Evolutionary conservation across 2,797 vertebrate species (phyloP), one percentile per base, ranked within the genome.

Genomic region (Psittacula echo): DNA sequence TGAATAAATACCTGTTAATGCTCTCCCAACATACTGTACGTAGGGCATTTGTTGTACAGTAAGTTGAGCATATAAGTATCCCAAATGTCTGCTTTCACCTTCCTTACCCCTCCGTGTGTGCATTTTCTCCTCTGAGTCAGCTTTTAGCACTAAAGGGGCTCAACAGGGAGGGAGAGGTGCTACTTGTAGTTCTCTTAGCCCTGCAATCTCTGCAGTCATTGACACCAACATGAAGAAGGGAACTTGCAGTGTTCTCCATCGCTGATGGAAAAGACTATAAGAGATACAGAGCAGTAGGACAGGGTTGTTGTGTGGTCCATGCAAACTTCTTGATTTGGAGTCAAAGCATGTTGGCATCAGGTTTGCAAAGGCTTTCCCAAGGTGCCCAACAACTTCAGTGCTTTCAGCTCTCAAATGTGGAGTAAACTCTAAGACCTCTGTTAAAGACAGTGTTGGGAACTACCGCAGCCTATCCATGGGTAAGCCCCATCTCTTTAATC

Each of bases 161-260:
- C 42, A 15, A 0, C 2, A 4, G 27, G 34, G 34, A 47, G 30
- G 42, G 60, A 22, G 6, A 21, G 30, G n/a, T 9, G 1, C 9
- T 27, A 1, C 7, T 16, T 56, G 39, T 24, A 17, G 3, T 14
- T 26, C 41, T 37, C 45, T 5, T 9, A 41, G 56, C 37, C 42
- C 66, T 13, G 10, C 15, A 6, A 1, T 13, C 51, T 17, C 53
- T 32, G 10, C 7, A 22, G 48, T n/a, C 54, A 1, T 5, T 9
- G 29, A 13, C 60, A 3, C 29, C 14, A 2, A 2, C 4, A 4
- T 0, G 15, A 20, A 54, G 71, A 13, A 7, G 54, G 26, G 72
- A 11, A n/a, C 44, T 32, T 21, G 47, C 18, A 11, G 2, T 1
- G 15, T 30, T 14, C 39, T n/a, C 51, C 50, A 1, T 22, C 16